These are phyloP conservation scores for Ictalurus furcatus DNA, from an alignment of 2,113 vertebrate species.

Conservation along the genomic window DNA sequence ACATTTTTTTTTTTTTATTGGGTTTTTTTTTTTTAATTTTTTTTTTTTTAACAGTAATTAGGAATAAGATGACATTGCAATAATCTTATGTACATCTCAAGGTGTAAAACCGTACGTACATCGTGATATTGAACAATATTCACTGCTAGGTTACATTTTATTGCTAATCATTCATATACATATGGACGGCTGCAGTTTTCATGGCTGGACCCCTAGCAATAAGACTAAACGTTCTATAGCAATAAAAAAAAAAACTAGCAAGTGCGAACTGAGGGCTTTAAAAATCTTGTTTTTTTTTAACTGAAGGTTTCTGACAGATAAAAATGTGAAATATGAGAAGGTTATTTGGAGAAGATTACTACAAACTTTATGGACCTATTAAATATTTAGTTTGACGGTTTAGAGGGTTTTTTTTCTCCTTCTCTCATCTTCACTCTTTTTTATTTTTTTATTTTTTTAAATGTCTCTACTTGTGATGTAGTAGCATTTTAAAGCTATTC, in stretches of 20 bases:
- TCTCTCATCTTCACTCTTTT: not conserved
- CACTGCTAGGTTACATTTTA: no score
- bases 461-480: not conserved
- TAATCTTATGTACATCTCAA: no score
- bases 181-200: no score
- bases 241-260: not conserved
- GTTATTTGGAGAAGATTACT: not conserved
- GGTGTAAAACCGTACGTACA: no score
- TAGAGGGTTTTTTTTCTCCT: not conserved
- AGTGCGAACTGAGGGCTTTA: not conserved
- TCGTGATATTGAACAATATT: no score
- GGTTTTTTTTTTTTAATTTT: no score
- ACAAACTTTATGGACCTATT: not conserved
- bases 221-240: not conserved
- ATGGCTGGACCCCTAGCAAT: no score
- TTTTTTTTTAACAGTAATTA: no score
- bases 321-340: not conserved
- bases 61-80: no score
- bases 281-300: not conserved
- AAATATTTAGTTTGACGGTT: conserved; percentile 3
- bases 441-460: not conserved
- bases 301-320: not conserved
- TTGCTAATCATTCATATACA: no score
- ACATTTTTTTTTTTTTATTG: no score
- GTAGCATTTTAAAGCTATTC: not conserved